A percentile compares a stretch with the other conserved stretches of the same genome.
These are phyloP conservation scores for Hydraecia micacea DNA, from an alignment of 2,888 invertebrate species.

Conservation along the genomic window DNA sequence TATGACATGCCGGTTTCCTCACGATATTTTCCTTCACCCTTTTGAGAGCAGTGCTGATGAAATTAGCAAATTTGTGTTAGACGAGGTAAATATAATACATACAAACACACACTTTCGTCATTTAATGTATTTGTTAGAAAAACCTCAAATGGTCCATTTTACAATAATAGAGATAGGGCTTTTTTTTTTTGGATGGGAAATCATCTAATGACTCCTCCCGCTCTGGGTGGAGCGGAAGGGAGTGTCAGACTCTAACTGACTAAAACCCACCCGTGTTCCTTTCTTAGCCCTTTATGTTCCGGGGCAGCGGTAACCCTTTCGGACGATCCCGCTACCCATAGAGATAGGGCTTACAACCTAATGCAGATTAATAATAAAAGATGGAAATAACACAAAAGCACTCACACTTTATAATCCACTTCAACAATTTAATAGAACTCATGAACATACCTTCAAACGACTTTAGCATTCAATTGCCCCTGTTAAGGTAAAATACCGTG, in stretches of 20 bases:
- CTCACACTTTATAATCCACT: not conserved
- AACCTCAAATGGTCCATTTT: too few species aligned
- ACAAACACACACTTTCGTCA: not conserved
- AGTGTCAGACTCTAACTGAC: too few species aligned
- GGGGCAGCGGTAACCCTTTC: too few species aligned
- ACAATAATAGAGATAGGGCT: not conserved
- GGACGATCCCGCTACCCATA: too few species aligned
- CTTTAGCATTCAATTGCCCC: slow-evolving; percentile 37
- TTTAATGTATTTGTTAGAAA: not conserved
- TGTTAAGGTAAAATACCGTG: slow-evolving; percentile 52
- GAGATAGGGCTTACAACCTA: not conserved
- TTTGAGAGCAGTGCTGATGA: not conserved
- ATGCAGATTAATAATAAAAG: slow-evolving; percentile 9
- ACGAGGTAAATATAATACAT: not conserved
- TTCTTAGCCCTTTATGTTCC: too few species aligned
- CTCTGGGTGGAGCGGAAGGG: too few species aligned
- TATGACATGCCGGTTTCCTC: not conserved
- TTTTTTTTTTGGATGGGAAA: too few species aligned
- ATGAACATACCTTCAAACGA: slow-evolving; percentile 32
- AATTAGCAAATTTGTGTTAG: not conserved
- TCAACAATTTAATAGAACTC: slow-evolving; percentile 37
- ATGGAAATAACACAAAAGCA: not conserved
- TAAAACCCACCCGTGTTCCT: too few species aligned
- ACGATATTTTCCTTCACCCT: not conserved
- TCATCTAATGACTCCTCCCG: too few species aligned